These are phyloP conservation scores for Anas flavirostris DNA, from an alignment of 2,797 vertebrate genomes.

Conservation along the genomic window DNA sequence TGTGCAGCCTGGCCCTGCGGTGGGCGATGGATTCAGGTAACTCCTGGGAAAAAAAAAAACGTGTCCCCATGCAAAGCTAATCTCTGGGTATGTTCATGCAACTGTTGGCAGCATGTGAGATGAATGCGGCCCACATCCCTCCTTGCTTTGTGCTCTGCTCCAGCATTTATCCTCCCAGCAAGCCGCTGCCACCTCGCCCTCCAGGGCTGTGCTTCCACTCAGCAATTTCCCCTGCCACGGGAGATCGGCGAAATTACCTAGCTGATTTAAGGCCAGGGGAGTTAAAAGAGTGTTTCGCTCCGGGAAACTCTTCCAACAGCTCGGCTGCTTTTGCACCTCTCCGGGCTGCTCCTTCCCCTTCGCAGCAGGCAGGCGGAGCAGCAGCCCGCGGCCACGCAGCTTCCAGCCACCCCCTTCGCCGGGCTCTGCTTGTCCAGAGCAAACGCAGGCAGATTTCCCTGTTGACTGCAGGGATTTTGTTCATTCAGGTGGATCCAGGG, in stretches of 20 bases:
- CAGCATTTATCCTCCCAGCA: slow-evolving; percentile 24
- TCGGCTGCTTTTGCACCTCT: background rate
- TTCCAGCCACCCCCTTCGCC: background rate
- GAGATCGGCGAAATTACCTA: background rate
- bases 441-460: slow-evolving; percentile 7
- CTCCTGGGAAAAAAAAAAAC: background rate
- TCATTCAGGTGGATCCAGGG: background rate
- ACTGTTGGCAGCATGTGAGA: background rate
- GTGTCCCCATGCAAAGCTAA: background rate
- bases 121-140: background rate
- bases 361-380: background rate
- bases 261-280: slow-evolving; percentile 16
- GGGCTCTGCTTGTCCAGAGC: background rate
- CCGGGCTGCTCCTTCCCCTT: background rate
- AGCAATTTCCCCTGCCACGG: slow-evolving; percentile 20
- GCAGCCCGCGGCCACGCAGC: too few species aligned
- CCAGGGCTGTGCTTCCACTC: slow-evolving; percentile 12
- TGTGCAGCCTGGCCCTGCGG: background rate
- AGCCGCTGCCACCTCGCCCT: background rate
- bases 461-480: background rate
- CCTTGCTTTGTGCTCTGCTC: background rate
- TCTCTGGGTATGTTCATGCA: background rate
- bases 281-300: background rate
- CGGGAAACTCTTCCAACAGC: background rate
- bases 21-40: background rate